Evolutionary conservation across 2,888 invertebrate species (phyloP), one percentile per base, ranked within the genome.

Genomic region (Brachyptera putata): DNA sequence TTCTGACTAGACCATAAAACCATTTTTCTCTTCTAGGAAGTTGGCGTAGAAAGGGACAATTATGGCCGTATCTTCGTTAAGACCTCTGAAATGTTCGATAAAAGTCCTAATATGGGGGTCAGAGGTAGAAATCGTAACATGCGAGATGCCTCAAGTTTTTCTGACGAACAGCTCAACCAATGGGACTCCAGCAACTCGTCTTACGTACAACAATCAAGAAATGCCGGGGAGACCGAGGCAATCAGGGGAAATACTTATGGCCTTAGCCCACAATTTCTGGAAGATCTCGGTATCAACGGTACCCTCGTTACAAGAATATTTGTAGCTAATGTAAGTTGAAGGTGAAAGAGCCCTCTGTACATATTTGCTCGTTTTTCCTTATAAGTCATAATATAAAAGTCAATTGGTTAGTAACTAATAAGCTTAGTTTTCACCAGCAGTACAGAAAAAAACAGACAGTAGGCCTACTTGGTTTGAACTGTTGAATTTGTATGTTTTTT

Each of bases 251-350:
- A 95, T 75, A 95, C 95, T 22, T 97, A 91, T 76, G 96, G 96
- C 62, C 80, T 99, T 67, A 95, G 91, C 76, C 87, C 92, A 61
- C 91, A 93, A 71, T 95, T 99, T 77, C 83, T 99, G 70, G 92
- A 96, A 71, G 91, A 91, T 65, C 85, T 98, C 65, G 91, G 91
- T 74, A 94, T 99, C 66, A 89, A 89, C 71, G 92, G 94, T 68
- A 95, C 97, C 63, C 83, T 99, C 68, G 89, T 92, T 67, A 92
- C 91, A 73, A 87, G 91, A 78, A 90, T 98, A 61, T 99, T 98
- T 83, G 92, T 98, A 67, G 96, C 97, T 65, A 99, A 98, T 85
- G 95, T 97, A 83, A 88, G 91, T 86, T 75, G 72, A 16, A 41
- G 11, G 30, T n/a, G n/a, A n/a, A n/a, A n/a, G n/a, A n/a, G n/a